Conservation (phyloP, 2,888 invertebrate genomes). For the Aphidoletes aphidimyza region DNA sequence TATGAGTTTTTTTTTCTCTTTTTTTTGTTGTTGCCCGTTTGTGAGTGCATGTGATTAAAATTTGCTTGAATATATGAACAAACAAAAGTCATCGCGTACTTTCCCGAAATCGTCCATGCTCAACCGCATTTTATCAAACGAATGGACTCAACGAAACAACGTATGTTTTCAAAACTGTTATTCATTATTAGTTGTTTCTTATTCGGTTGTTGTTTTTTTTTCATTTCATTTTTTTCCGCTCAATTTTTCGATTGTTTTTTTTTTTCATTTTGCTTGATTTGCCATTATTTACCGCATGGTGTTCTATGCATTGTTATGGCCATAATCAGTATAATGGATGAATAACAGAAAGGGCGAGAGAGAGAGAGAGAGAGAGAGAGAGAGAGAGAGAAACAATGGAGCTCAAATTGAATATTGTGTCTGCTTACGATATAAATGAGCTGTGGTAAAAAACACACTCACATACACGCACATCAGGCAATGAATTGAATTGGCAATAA, state of each 20-base stretch:
- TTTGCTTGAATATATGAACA: background rate
- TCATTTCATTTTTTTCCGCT: background rate
- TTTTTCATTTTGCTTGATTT: background rate
- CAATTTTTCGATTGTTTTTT: background rate
- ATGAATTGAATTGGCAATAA: background rate
- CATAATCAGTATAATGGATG: background rate
- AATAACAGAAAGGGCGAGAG: too few species aligned
- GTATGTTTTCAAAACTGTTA: background rate
- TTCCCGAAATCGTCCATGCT: slow-evolving; percentile 42
- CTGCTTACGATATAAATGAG: background rate
- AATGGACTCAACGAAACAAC: slow-evolving; percentile 3
- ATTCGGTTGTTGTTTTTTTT: background rate
- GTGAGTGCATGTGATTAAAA: background rate
- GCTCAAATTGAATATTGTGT: background rate
- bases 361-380: too few species aligned
- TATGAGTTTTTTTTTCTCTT: too few species aligned
- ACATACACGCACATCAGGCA: too few species aligned
- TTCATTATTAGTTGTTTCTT: background rate
- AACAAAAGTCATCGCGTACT: slow-evolving; percentile 38
- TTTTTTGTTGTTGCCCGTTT: background rate
- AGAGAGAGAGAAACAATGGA: background rate
- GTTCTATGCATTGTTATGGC: background rate
- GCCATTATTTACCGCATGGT: background rate
- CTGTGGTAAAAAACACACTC: background rate
- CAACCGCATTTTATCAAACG: slow-evolving; percentile 31